These are phyloP conservation scores for Myiothlypis chrysogaster DNA, from an alignment of 2,797 vertebrate species.

Conservation along the genomic window DNA sequence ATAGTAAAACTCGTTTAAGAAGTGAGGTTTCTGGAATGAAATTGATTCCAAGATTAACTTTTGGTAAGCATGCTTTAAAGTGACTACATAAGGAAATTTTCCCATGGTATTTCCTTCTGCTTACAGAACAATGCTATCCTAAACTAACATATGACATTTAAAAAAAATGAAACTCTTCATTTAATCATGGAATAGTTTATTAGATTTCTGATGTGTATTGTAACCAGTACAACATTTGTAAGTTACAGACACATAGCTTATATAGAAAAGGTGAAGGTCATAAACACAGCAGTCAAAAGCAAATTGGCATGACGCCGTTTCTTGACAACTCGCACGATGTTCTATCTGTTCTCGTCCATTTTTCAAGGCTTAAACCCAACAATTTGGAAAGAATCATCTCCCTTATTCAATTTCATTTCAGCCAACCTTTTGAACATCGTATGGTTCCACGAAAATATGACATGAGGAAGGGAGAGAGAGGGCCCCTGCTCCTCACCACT, in stretches of 20 bases:
- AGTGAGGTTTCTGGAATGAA: not conserved
- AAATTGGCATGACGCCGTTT: not conserved
- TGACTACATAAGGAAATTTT: not conserved
- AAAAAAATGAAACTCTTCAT: not conserved
- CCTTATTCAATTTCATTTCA: not conserved
- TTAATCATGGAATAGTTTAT: not conserved
- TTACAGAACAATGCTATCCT: not conserved
- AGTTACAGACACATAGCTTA: not conserved
- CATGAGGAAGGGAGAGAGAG: not conserved
- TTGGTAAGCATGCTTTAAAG: not conserved
- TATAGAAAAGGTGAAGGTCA: not conserved
- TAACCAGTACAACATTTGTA: not conserved
- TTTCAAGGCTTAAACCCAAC: not conserved
- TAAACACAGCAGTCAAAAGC: not conserved
- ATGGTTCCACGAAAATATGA: not conserved
- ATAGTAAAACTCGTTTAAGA: not conserved
- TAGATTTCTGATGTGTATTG: not conserved
- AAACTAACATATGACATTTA: not conserved
- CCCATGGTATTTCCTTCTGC: not conserved
- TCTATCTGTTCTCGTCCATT: not conserved
- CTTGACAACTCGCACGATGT: not conserved
- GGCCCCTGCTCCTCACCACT: rapidly evolving
- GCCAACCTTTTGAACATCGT: rapidly evolving
- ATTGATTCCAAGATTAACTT: not conserved
- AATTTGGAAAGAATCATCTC: not conserved